A percentile compares a stretch with the other conserved stretches of the same genome.
Evolutionary conservation across 1,140 invertebrate species (phyloP).

Genomic region (Drosophila littoralis): DNA sequence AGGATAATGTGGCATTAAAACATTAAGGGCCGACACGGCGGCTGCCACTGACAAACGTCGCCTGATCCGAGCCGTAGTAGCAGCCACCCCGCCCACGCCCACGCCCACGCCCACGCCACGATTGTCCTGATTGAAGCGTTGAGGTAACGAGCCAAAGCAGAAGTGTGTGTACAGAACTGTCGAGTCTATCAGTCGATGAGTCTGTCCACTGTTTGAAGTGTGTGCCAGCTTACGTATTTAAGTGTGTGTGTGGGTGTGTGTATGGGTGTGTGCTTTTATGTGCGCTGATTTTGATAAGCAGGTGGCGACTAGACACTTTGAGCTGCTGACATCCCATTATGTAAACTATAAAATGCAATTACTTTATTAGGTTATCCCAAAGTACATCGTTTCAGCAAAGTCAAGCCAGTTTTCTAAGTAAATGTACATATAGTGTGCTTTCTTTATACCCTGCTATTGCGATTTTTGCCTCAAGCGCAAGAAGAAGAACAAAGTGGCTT

Average conservation of each 20-base stretch:
- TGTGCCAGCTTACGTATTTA: constrained; percentile 10
- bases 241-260: constrained; percentile 1
- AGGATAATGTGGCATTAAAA: constrained; percentile 76
- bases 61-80: neutral
- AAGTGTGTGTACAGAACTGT: constrained; percentile 26
- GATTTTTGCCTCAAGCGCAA: too few relatives aligned
- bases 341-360: constrained; percentile 45
- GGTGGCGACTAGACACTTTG: constrained; percentile 32
- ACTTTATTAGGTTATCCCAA: constrained; percentile 32
- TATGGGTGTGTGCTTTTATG: constrained; percentile 19
- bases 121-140: constrained; percentile 36
- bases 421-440: too few relatives aligned
- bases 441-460: neutral
- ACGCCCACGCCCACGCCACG: neutral
- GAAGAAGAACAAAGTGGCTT: neutral
- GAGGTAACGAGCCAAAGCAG: constrained; percentile 27
- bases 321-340: constrained; percentile 17
- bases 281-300: constrained; percentile 41
- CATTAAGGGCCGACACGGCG: constrained; percentile 58
- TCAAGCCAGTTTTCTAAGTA: neutral
- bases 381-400: neutral
- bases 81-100: neutral
- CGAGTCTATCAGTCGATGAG: constrained; percentile 24
- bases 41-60: constrained; percentile 7
- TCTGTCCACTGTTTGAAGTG: constrained; percentile 39